phyloP scores from a whole-genome alignment of 2,797 vertebrate genomes.

The Pogoniulus pusillus region DNA sequence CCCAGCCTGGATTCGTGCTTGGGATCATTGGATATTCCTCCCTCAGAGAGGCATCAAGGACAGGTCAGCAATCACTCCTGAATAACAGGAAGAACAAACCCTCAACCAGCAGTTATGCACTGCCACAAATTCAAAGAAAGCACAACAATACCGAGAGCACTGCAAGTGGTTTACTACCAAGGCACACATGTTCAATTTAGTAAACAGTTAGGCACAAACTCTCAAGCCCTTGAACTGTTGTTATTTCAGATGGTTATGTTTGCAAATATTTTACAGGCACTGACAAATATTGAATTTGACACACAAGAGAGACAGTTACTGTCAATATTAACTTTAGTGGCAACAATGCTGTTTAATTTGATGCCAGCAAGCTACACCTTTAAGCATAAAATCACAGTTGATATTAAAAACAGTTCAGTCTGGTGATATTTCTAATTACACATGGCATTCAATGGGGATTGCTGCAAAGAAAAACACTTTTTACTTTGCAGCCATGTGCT shows the following conservation, averaged over 20 bases:
- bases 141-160: not conserved
- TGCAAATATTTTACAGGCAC: not conserved
- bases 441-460: not conserved
- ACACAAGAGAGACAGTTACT: not conserved
- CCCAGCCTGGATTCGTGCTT: no score
- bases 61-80: not conserved
- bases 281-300: not conserved
- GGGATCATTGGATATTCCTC: not conserved
- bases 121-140: not conserved
- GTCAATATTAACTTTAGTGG: not conserved
- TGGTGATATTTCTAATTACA: not conserved
- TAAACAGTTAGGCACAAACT: not conserved
- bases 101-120: not conserved
- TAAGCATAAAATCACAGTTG: not conserved
- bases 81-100: not conserved
- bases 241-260: not conserved
- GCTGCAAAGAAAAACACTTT: not conserved
- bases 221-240: not conserved
- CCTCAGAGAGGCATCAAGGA: not conserved
- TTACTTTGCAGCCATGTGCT: not conserved
- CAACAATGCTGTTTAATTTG: not conserved
- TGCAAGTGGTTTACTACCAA: not conserved
- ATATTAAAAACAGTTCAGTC: not conserved
- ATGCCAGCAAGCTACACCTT: not conserved
- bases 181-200: accelerated